Base-by-base conservation (phyloP, 1,140 invertebrate genomes). In the Liolophura sinensis region DNA sequence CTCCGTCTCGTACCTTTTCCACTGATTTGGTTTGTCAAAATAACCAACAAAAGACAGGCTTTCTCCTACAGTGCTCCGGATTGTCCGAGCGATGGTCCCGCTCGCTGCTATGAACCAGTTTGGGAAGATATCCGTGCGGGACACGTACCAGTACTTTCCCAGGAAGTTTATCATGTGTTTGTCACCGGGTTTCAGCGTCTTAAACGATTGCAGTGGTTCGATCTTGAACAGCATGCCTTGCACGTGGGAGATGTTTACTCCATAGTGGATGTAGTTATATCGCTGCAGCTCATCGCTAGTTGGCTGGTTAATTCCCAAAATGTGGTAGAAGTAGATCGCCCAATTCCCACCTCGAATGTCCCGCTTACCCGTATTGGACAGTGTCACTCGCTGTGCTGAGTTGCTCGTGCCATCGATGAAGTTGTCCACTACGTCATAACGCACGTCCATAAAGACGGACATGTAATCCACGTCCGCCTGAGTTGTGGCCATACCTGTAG, bases 101-200 rank as follows among this genome's bases (percentile, higher is more conserved):
- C 73, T 66, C 0, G 72, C 69, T 1, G 64, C 57, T 12, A 80
- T 65, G 49, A 74, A 80, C 76, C 75, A 78, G 40, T 80, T 80
- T 0, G 78, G 78, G 65, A 78, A 74, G 20, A 68, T 67, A 31
- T 82, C 80, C n/a, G 75, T 78, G 4, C 61, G 69, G 0, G 78
- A 76, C 1, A 75, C 76, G 16, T 70, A 72, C 75, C 75, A 81
- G 51, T 73, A 69, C 49, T 73, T 62, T 14, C 70, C 64, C 7
- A 67, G 61, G 7, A 57, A 57, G 16, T 58, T 56, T 50, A 77
- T 67, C 16, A 59, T 47, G 12, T 71, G 50, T 16, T 62, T 25
- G 20, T 69, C 51, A 1, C 65, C 63, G 1, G 70, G 67, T 0
- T 55, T n/a, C 31, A 77, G 27, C 0, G 64, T 25, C n/a, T 50